phyloP scores from a whole-genome alignment of 1,140 invertebrate species.

The Zaprionus ornatus region DNA sequence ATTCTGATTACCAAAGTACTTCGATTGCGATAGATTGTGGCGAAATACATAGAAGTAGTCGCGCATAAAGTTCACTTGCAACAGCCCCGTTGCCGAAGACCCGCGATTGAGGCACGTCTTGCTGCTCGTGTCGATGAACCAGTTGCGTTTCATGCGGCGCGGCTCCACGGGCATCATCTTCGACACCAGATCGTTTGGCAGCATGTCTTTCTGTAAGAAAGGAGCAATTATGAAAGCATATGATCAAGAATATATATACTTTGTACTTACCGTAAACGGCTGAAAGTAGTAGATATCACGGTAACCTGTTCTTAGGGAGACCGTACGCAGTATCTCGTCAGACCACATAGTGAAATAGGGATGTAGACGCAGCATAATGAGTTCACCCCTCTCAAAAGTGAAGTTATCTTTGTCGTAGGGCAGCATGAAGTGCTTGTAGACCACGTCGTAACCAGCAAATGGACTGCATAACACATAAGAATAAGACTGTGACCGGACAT shows the following conservation, averaged over 20 bases:
- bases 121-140: slow-evolving; percentile 20
- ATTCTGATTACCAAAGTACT: slow-evolving; percentile 25
- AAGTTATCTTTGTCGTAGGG: slow-evolving; percentile 40
- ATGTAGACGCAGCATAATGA: slow-evolving; percentile 55
- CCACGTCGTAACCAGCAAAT: slow-evolving; percentile 37
- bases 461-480: slow-evolving; percentile 6
- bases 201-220: slow-evolving; percentile 7
- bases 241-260: not conserved
- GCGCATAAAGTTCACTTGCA: slow-evolving; percentile 20
- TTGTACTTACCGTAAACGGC: slow-evolving; percentile 14
- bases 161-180: slow-evolving; percentile 71
- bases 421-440: slow-evolving; percentile 48
- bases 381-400: slow-evolving; percentile 52
- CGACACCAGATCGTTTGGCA: slow-evolving; percentile 54
- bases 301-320: slow-evolving; percentile 44
- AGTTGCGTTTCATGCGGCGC: slow-evolving; percentile 51
- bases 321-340: slow-evolving; percentile 47
- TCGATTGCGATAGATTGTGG: slow-evolving; percentile 53
- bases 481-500: no score
- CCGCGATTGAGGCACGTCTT: not conserved
- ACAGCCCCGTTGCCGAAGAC: not conserved
- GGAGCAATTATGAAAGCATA: no score
- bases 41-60: slow-evolving; percentile 47
- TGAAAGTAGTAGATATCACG: slow-evolving; percentile 55
- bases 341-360: slow-evolving; percentile 64